Percentiles rank a stretch among this genome's conserved stretches.
phyloP scores from a whole-genome alignment of 1,140 invertebrate genomes.

The Drosophila sechellia region DNA sequence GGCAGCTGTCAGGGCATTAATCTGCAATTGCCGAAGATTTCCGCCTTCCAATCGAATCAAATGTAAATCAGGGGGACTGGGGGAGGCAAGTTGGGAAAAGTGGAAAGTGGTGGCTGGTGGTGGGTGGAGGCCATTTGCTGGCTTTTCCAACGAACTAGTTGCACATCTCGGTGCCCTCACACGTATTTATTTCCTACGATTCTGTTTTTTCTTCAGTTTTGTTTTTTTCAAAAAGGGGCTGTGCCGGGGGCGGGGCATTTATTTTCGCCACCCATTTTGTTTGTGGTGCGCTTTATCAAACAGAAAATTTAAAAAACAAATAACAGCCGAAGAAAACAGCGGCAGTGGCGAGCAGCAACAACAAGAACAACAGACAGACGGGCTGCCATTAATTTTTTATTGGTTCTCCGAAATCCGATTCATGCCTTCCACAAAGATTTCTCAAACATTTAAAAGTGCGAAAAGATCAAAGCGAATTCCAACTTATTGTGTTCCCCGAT shows the following conservation, averaged over 20 bases:
- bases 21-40: constrained; percentile 81
- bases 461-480: constrained; percentile 81
- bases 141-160: constrained; percentile 72
- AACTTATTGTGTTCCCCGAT: constrained; percentile 67
- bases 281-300: constrained; percentile 79
- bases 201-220: constrained; percentile 20
- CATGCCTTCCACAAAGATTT: constrained; percentile 81
- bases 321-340: constrained; percentile 49
- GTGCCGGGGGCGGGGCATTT: constrained; percentile 11
- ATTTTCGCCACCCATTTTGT: constrained; percentile 81
- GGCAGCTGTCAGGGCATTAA: constrained; percentile 80
- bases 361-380: constrained; percentile 43
- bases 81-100: constrained; percentile 2
- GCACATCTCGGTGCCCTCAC: constrained; percentile 58
- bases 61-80: constrained; percentile 70
- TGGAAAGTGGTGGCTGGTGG: not conserved
- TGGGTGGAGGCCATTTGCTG: constrained; percentile 3
- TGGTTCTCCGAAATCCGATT: constrained; percentile 81
- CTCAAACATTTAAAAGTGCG: constrained; percentile 82
- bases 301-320: constrained; percentile 83
- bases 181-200: constrained; percentile 43
- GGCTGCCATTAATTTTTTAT: constrained; percentile 80
- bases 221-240: constrained; percentile 6
- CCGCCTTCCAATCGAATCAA: constrained; percentile 77
- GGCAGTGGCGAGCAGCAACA: constrained; percentile 23